Evolutionary conservation across 2,113 vertebrate genomes (phyloP).

Genomic region (Chaenogobius annularis): DNA sequence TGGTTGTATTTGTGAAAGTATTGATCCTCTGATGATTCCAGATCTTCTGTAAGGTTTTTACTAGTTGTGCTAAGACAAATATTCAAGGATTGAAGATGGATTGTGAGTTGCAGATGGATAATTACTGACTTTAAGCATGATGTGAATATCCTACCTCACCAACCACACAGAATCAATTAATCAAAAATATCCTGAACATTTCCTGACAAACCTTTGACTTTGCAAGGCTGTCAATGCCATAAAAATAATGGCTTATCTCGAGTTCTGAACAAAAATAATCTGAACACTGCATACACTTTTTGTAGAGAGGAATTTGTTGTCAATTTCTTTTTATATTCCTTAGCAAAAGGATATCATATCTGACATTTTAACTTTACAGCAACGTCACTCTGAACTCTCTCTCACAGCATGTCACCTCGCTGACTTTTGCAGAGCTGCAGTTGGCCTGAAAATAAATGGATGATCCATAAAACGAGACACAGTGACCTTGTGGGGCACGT

Average conservation of each 20-base stretch:
- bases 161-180: no score
- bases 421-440: not conserved
- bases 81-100: no score
- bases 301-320: not conserved
- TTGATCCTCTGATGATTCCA: no score
- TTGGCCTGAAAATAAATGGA: constrained; percentile 10
- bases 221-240: not conserved
- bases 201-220: not conserved
- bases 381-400: not conserved
- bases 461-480: constrained; percentile 1
- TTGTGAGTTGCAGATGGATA: no score
- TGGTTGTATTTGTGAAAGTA: no score
- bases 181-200: no score
- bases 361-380: not conserved
- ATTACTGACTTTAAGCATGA: no score
- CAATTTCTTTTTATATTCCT: not conserved
- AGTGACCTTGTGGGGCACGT: not conserved
- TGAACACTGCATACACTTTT: not conserved
- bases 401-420: not conserved
- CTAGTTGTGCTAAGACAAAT: no score
- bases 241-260: not conserved
- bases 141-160: no score
- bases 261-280: not conserved
- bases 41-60: no score
- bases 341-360: not conserved